Conservation (phyloP, 2,113 vertebrate species). For the Mobula birostris region DNA sequence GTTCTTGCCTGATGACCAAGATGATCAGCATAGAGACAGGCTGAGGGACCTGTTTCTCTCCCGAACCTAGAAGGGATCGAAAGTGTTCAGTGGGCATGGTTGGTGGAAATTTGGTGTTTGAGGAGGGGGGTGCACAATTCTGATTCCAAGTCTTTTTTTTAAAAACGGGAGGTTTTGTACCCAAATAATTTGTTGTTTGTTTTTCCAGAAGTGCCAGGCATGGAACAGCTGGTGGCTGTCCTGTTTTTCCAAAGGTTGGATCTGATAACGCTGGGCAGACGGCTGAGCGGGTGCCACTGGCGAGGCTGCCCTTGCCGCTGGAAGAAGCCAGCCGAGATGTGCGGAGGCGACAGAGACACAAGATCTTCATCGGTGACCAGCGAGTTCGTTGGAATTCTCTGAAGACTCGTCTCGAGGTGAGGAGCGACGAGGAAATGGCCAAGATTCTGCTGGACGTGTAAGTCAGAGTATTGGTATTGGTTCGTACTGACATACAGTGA, state of each 20-base stretch:
- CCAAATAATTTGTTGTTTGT: not conserved
- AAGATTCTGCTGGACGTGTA: not conserved
- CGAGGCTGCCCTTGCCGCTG: not conserved
- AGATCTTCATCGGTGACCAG: not conserved
- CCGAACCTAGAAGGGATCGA: too few species aligned
- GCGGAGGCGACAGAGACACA: not conserved
- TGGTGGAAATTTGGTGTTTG: too few species aligned
- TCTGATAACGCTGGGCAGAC: not conserved
- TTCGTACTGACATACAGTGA: too few species aligned
- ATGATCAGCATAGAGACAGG: too few species aligned
- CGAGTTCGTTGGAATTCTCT: not conserved
- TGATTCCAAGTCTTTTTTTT: too few species aligned
- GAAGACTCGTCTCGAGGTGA: not conserved
- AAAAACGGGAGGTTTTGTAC: too few species aligned
- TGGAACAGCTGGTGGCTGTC: not conserved
- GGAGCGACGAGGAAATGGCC: not conserved
- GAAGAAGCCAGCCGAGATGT: not conserved
- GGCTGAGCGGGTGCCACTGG: not conserved
- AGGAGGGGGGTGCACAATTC: too few species aligned
- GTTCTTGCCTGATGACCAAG: too few species aligned
- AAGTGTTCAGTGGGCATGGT: too few species aligned
- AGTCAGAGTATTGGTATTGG: not conserved
- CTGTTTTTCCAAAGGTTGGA: not conserved
- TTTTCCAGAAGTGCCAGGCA: not conserved
- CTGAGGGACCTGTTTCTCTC: too few species aligned